Base-by-base conservation (phyloP, 2,113 vertebrate genomes). In the Paracanthobrama guichenoti region DNA sequence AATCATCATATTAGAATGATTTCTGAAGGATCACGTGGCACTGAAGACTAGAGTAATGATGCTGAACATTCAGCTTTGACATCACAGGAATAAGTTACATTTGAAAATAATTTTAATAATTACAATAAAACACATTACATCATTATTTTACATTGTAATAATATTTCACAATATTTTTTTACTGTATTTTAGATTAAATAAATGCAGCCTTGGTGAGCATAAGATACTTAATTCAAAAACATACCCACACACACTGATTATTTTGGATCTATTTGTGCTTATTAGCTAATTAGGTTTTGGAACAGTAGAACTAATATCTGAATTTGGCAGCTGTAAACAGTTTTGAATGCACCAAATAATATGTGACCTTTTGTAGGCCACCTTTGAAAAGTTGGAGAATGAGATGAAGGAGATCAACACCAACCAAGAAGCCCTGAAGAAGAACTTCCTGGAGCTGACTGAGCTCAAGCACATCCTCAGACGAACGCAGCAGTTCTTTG, bases 341-440 rank as follows among this genome's bases (percentile, higher is more conserved):
- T 66, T 31, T 66, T 66, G 7, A 66, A 9, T 35, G 28, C 16
- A 35, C 9, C 18, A 35, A 67, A 20, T 10, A 2, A 35, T 8
- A 12, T 13, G 2, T 69, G 5, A 2, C 11, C 62, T 44, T 71
- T 39, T 67, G 2, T 91, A 99, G 98, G 98, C 98, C 88, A 97
- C 98, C 50, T 99, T 99, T 90, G 98, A 99, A 92, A 99, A 99
- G 91, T 96, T 99, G 53, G 98, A 99, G 89, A 99, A 98, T 4
- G 98, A 99, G 66, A 93, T 99, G 82, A 99, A 98, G 84, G 98
- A 99, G 93, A 99, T 99, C 90, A 99, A 99, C 91, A 98, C 97
- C 31, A 99, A 99, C 92, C 98, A 99, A 91, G 98, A 99, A 88
- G 98, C 98, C 13, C 93, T 99, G 86, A 99, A 99, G 94, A 97